Base-by-base conservation (phyloP, 2,888 invertebrate species). In the Cetonia aurata region DNA sequence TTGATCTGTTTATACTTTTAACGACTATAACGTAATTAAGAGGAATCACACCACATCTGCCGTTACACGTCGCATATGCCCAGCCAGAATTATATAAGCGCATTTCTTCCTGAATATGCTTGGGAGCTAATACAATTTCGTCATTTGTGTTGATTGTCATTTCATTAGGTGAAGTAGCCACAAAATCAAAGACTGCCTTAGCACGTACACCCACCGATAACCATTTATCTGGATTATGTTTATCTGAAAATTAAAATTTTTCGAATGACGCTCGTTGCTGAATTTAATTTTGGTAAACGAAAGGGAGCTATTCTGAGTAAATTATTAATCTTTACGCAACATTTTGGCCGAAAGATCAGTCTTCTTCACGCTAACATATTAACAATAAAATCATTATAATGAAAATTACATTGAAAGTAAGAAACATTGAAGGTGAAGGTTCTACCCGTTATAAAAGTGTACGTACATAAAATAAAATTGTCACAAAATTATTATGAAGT, bases 101-200 rank as follows among this genome's bases (percentile, higher is more conserved):
- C 75, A 88, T 84, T 52, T 88, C 87, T 77, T 89, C 88, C 84
- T 98, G 98, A 25, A 95, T 86, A 75, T 92, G 91, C 80, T 91
- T 88, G 0, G 98, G 97, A 0, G 98, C 98, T 9, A 98, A 85
- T 69, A 90, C 87, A 6, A 98, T 84, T 42, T 89, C 88, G 79
- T 96, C 94, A 74, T 95, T 95, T 67, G 89, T 87, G 74, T 87
- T 86, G 79, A 98, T 88, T 73, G 90, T 90, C 37, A 98, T 82
- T 84, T 98, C 98, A 72, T 92, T 90, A 0, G 89, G 88, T 12
- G 88, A 88, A 0, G 89, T 87, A 0, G 92, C 92, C 67, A 88
- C 86, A 85, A 96, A 98, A 80, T 93, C 91, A 83, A 92, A 93
- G 13, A 91, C 86, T 1, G 92, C 93, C 65, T 90, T 86, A 1